Percentiles rank a stretch among this genome's conserved stretches.
phyloP scores from a whole-genome alignment of 2,888 invertebrate genomes.

The Salpingus planirostris region DNA sequence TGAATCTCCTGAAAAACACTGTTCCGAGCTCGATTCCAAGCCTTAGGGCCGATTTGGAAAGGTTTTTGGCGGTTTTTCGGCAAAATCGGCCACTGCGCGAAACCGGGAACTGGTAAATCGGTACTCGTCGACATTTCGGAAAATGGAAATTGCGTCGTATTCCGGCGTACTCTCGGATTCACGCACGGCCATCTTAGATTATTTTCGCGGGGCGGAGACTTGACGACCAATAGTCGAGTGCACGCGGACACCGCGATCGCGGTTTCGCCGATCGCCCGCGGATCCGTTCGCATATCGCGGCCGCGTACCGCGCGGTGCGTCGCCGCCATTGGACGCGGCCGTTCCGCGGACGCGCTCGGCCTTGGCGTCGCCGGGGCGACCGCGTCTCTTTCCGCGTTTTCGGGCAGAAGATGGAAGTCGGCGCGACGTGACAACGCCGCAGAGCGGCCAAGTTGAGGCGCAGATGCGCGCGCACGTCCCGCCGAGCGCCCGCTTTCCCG shows the following conservation, averaged over 20 bases:
- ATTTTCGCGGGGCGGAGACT: constrained; percentile 24
- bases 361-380: not conserved
- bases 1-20: too few relatives aligned
- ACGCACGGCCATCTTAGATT: constrained; percentile 26
- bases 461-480: constrained; percentile 12
- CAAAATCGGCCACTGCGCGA: not conserved
- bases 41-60: too few relatives aligned
- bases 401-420: too few relatives aligned
- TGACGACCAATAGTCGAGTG: constrained; percentile 21
- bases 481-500: constrained; percentile 11
- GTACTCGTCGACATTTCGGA: too few relatives aligned
- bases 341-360: not conserved
- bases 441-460: too few relatives aligned
- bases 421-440: too few relatives aligned
- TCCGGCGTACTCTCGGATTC: constrained; percentile 12
- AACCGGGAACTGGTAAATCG: too few relatives aligned
- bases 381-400: too few relatives aligned
- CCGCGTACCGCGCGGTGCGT: constrained; percentile 11
- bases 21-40: too few relatives aligned
- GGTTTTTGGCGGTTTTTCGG: not conserved
- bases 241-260: constrained; percentile 20
- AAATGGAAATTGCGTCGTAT: constrained; percentile 10
- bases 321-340: not conserved
- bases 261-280: constrained; percentile 13
- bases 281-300: constrained; percentile 10